Conservation (phyloP, 2,113 vertebrate genomes). For the Pungitius pungitius region DNA sequence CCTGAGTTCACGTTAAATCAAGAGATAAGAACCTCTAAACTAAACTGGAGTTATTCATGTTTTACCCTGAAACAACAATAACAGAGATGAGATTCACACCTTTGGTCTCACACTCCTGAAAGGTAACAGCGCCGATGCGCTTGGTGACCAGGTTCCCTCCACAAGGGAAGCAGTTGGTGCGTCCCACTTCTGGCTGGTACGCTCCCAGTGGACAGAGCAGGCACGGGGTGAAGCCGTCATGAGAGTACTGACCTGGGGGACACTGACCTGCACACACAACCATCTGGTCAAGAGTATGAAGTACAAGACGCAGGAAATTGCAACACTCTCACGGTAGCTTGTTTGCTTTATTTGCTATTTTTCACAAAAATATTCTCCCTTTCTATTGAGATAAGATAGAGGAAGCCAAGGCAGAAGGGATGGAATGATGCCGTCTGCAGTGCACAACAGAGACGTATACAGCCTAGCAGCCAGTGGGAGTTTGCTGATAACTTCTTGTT, state of each 20-base stretch:
- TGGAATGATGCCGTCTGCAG: conserved; percentile 46
- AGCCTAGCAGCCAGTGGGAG: conserved; percentile 62
- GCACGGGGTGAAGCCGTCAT: conserved; percentile 91
- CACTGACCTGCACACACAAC: conserved; percentile 86
- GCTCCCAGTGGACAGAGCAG: conserved; percentile 86
- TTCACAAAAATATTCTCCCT: conserved; percentile 9
- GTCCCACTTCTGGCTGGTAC: conserved; percentile 91
- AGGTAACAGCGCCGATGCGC: conserved; percentile 81
- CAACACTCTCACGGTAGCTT: background rate
- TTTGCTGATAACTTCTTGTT: conserved; percentile 61
- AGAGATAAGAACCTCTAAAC: background rate
- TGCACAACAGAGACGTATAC: conserved; percentile 58
- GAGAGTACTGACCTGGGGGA: conserved; percentile 88
- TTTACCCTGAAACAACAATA: background rate
- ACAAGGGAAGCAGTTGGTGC: conserved; percentile 90
- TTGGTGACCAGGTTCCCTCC: conserved; percentile 91
- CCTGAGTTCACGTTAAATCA: background rate
- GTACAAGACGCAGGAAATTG: background rate
- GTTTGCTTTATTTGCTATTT: background rate
- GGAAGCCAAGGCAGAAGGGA: conserved; percentile 13
- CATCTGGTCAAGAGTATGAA: conserved; percentile 11
- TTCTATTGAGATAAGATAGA: conserved; percentile 13
- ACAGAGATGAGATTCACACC: conserved; percentile 75
- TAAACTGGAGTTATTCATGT: conserved; percentile 3
- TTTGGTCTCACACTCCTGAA: conserved; percentile 96